Evolutionary conservation across 64 coral and sea anemone genomes (phyloP), one percentile per base, ranked within the genome.

Genomic region (Astreopora myriophthalma): DNA sequence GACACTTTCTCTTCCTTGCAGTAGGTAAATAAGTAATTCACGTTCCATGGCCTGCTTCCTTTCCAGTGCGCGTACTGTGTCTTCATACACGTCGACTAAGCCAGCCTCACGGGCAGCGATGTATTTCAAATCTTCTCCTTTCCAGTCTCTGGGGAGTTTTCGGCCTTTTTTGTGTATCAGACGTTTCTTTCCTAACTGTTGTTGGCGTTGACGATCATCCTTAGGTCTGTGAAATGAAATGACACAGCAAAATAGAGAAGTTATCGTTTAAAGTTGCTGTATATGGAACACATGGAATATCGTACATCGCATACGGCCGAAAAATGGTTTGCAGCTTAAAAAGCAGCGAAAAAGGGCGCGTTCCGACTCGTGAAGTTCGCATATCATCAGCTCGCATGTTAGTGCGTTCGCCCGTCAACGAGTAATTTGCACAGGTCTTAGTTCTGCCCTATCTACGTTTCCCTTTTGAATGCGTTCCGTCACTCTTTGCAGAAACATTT

Each of bases 61-160:
- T 52, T 98, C 96, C n/a, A 98, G 65, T 22, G 94, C 90, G 16
- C 92, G 95, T 2, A 98, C 90, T 58, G 92, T 76, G 44, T 98
- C 94, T 25, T 98, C 96, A 7, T 86, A 74, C 13, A 89, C 62
- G 24, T 98, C 96, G 0, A 98, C 96, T 1, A 98, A 23, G 1
- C 93, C 96, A 31, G 61, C 71, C 64, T 98, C 90, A 3, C 73
- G 80, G 34, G 34, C 20, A 64, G 85, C 35, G 71, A 55, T 86
- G 13, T 92, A 88, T 19, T 72, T 81, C 34, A 94, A 79, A 30
- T 95, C 93, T 33, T 84, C 78, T 16, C 64, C 71, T 30, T 92
- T 74, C 28, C 89, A 29, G 1, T 98, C 90, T 26, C 84, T 89
- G 4, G 88, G 93, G 13, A 98, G 68, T 80, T 95, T 98, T n/a